A percentile compares a stretch with the other conserved stretches of the same genome.
Evolutionary conservation across 2,113 vertebrate species (phyloP).

Genomic region (Pseudorasbora parva): DNA sequence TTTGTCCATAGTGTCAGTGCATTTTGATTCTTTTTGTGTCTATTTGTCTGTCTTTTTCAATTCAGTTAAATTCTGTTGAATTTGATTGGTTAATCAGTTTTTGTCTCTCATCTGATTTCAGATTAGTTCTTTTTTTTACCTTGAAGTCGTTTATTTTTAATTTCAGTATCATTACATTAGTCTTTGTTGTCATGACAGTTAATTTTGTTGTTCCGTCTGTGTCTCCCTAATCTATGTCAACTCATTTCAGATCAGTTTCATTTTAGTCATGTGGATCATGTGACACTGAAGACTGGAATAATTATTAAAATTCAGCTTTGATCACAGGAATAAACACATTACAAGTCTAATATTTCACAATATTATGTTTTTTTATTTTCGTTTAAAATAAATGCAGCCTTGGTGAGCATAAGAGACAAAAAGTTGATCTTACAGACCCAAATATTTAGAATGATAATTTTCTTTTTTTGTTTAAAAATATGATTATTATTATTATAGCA

Average conservation of each 20-base stretch:
- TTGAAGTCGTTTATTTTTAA: not conserved
- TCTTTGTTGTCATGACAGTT: not conserved
- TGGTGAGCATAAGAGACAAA: not conserved
- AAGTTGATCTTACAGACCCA: too few species aligned
- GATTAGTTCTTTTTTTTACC: not conserved
- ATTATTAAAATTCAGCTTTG: not conserved
- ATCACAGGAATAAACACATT: not conserved
- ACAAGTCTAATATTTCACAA: not conserved
- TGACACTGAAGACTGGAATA: not conserved
- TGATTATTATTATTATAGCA: not conserved
- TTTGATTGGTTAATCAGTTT: not conserved
- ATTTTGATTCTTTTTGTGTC: conserved; percentile 33
- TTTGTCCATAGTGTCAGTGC: not conserved
- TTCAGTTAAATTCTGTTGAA: not conserved
- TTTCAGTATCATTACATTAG: not conserved
- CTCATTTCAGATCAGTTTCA: not conserved
- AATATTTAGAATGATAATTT: not conserved
- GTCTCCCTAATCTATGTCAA: not conserved
- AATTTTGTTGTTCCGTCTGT: not conserved
- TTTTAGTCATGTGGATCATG: not conserved
- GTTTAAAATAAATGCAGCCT: not conserved
- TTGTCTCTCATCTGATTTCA: not conserved
- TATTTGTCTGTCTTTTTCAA: not conserved
- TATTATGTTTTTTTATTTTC: not conserved
- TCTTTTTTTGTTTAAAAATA: not conserved